phyloP scores from a whole-genome alignment of 2,113 vertebrate genomes.

The Perognathus longimembris region DNA sequence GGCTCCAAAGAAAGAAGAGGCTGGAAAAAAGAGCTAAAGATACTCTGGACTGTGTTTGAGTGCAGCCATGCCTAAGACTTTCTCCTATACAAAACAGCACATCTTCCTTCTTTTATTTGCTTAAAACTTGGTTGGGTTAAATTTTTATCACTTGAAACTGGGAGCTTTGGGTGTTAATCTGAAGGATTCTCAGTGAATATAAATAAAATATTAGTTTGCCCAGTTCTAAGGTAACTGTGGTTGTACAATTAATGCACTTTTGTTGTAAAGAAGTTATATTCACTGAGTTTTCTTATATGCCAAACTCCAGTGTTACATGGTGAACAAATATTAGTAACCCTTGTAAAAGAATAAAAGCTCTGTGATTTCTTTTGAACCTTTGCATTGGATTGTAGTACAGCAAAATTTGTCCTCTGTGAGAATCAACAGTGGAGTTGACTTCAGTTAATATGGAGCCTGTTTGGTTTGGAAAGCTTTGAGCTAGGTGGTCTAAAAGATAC shows the following conservation, averaged over 20 bases:
- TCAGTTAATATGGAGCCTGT: neutral
- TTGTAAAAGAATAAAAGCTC: neutral
- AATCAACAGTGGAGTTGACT: neutral
- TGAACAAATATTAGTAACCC: neutral
- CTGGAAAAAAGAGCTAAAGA: neutral
- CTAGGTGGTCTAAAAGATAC: neutral
- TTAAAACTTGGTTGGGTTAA: slow-evolving; percentile 33
- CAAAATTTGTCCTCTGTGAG: neutral
- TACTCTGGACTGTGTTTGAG: neutral
- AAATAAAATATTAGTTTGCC: neutral
- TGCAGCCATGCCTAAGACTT: neutral
- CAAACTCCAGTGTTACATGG: neutral
- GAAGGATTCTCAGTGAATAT: neutral
- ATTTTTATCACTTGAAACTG: neutral
- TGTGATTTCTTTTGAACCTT: slow-evolving; percentile 7
- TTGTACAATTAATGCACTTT: neutral
- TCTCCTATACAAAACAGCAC: neutral
- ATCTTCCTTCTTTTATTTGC: neutral
- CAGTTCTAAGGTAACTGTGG: neutral
- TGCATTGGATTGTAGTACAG: neutral
- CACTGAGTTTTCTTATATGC: slow-evolving; percentile 6
- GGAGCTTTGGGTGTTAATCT: neutral
- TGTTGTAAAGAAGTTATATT: slow-evolving; percentile 30
- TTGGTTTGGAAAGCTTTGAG: neutral
- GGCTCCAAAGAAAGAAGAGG: neutral